A percentile compares a stretch with the other conserved stretches of the same genome.
These are phyloP conservation scores for Bothrops jararaca DNA, from an alignment of 2,113 vertebrate species.

Conservation along the genomic window DNA sequence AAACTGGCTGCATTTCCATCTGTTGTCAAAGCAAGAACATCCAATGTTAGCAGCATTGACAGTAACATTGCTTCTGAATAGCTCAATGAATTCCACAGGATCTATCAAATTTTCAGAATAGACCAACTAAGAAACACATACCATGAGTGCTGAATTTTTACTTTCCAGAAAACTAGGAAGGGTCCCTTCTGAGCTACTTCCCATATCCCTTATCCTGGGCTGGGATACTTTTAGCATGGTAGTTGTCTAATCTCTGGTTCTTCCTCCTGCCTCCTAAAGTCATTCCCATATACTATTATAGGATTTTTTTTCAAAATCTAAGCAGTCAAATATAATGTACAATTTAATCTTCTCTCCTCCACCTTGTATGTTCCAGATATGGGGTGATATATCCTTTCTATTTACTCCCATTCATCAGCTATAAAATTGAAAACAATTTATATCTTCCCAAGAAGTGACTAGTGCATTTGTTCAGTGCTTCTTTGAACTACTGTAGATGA, in stretches of 20 bases:
- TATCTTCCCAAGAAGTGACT: not conserved
- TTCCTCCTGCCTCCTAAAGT: not conserved
- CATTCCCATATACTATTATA: not conserved
- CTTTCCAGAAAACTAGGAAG: not conserved
- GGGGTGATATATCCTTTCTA: not conserved
- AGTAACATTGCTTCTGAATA: not conserved
- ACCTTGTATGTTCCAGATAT: not conserved
- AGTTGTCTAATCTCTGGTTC: not conserved
- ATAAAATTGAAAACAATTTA: not conserved
- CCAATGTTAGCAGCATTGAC: no score
- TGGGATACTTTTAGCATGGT: not conserved
- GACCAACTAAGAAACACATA: not conserved
- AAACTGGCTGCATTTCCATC: no score
- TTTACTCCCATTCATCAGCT: not conserved
- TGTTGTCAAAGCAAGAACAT: no score
- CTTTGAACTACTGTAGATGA: not conserved
- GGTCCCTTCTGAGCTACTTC: not conserved
- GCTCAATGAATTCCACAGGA: not conserved
- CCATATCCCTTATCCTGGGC: not conserved
- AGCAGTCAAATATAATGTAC: not conserved
- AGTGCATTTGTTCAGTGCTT: not conserved
- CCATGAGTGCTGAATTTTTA: not conserved
- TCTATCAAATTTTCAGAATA: not conserved
- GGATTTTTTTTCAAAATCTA: not conserved
- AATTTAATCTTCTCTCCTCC: not conserved